Evolutionary conservation across 1,140 invertebrate species (phyloP).

Genomic region (Leptonema lineaticorne): DNA sequence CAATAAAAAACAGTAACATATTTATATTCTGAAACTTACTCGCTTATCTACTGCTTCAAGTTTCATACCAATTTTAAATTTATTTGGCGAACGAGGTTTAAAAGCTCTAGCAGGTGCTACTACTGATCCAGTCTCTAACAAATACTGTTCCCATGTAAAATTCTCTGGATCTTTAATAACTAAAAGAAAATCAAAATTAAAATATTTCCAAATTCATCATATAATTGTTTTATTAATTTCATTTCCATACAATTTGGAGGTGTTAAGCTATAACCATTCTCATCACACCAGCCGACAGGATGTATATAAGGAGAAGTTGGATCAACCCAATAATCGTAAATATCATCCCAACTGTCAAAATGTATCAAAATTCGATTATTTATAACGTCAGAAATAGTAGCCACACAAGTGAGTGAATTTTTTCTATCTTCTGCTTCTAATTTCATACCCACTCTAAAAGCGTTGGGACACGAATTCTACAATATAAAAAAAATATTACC

Average conservation of each 20-base stretch:
- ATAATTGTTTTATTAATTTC: neutral
- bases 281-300: conserved; percentile 89
- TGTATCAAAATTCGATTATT: conserved; percentile 85
- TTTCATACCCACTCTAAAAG: conserved; percentile 88
- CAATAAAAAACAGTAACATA: too few species aligned
- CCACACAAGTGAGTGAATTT: conserved; percentile 85
- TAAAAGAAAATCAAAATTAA: conserved; percentile 44
- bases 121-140: conserved; percentile 71
- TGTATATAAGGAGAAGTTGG: conserved; percentile 89
- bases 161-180: conserved; percentile 69
- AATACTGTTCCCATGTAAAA: conserved; percentile 86
- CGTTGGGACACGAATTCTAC: conserved; percentile 70
- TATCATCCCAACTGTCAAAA: conserved; percentile 93
- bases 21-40: conserved; percentile 51
- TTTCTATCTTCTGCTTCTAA: conserved; percentile 93
- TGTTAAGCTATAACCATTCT: conserved; percentile 76
- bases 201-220: neutral
- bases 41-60: conserved; percentile 89
- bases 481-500: conserved; percentile 39
- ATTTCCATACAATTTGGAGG: conserved; percentile 77
- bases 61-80: conserved; percentile 87
- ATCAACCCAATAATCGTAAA: conserved; percentile 93
- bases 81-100: conserved; percentile 71
- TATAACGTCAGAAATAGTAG: conserved; percentile 81
- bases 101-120: conserved; percentile 84